Evolutionary conservation across 2,113 vertebrate species (phyloP), one percentile per base, ranked within the genome.

Genomic region (Cebidichthys violaceus): DNA sequence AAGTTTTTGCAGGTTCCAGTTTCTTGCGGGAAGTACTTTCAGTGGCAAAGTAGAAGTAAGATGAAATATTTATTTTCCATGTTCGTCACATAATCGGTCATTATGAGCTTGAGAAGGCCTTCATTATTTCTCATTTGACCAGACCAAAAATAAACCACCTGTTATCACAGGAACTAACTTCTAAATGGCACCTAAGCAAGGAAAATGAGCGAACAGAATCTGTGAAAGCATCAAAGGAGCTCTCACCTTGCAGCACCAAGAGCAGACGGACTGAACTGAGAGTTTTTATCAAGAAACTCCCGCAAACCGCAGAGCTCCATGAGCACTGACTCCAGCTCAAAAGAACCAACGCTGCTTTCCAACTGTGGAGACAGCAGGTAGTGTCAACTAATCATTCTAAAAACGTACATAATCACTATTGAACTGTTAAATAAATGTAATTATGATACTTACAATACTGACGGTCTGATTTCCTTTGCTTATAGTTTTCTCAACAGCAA

Each of bases 241-340:
- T 66, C 66, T 92, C 95, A 99, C 98, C 95, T 97, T 75, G 96
- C 95, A 76, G 96, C 96, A 65, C 96, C 96, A 50, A 99, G 93
- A 20, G 96, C 96, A 22, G 96, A 96, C 9, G 96, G 96, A 90
- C 96, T 94, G 94, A 99, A 98, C 70, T 99, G 97, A 37, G 98
- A 97, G 91, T 99, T 99, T 93, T 97, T 97, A 57, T 98, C 97
- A 41, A 99, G 94, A 90, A 99, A 99, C 66, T 99, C 97, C 80
- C 96, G 95, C 68, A 99, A 92, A 59, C 97, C 97, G 57, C 94
- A 95, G 6, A 99, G 95, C 83, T 99, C 95, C 69, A 96, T 91
- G 1, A 99, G 93, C 10, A 98, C 95, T 0, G 94, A 88, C 91
- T 98, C 97, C 82, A 99, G 91, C 15, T 96, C 91, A 6, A 91